phyloP scores from a whole-genome alignment of 2,113 vertebrate species.

The Istiophorus platypterus region DNA sequence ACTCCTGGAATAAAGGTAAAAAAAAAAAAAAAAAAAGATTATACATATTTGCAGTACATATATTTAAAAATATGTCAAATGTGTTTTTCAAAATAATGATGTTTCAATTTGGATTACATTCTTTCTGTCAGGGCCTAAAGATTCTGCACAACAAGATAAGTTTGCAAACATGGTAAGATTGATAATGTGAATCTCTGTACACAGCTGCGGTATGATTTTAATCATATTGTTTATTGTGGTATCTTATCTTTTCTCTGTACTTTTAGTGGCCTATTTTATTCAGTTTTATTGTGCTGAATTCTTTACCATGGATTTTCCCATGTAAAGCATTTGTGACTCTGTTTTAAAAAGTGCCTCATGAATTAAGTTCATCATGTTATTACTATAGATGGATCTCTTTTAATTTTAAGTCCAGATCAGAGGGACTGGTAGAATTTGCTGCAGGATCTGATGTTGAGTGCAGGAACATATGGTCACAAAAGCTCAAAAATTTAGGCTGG shows the following conservation, averaged over 20 bases:
- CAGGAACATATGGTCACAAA: background rate
- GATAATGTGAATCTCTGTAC: background rate
- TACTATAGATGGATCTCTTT: background rate
- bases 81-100: background rate
- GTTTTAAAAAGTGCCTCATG: too few species aligned
- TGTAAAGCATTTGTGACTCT: too few species aligned
- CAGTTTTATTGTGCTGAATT: background rate
- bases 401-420: background rate
- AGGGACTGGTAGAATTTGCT: background rate
- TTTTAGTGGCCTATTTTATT: background rate
- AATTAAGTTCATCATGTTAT: too few species aligned
- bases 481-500: too few species aligned
- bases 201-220: background rate
- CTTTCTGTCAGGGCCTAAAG: constrained; percentile 70
- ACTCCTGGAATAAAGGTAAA: constrained; percentile 74
- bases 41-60: background rate
- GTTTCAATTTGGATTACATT: background rate
- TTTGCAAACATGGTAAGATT: constrained; percentile 79
- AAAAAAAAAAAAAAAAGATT: background rate
- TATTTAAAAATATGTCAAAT: background rate
- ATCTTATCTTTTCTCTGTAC: too few species aligned
- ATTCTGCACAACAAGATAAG: constrained; percentile 72
- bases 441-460: background rate
- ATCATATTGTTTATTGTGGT: too few species aligned
- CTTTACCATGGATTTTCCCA: background rate